Conservation (phyloP, 2,113 vertebrate species). For the Cephalophus harveyi region DNA sequence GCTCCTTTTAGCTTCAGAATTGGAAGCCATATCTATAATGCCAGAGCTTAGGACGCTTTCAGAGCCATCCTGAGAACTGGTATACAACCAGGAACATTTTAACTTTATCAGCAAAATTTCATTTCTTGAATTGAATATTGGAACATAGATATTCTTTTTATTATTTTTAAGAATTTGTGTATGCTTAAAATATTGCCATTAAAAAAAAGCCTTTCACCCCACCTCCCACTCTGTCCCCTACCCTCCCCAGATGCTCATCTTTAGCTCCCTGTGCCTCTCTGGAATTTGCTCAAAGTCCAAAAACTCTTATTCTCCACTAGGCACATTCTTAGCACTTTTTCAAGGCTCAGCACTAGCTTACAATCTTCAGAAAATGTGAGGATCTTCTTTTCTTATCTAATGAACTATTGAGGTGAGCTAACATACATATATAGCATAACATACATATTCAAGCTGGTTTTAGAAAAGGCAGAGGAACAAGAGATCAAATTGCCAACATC, state of each 20-base stretch:
- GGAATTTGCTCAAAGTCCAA: neutral
- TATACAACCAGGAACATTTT: neutral
- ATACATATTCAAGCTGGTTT: too few species aligned
- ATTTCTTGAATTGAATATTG: neutral
- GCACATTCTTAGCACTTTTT: neutral
- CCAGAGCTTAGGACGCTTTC: neutral
- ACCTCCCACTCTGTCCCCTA: accelerated
- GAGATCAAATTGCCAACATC: too few species aligned
- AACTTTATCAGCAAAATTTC: neutral
- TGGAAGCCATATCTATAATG: slow-evolving; percentile 32
- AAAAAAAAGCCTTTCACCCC: neutral
- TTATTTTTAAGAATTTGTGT: neutral
- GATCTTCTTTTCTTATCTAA: neutral
- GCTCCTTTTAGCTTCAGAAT: slow-evolving; percentile 9
- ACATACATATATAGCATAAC: neutral
- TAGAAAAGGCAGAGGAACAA: too few species aligned
- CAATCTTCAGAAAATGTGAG: neutral
- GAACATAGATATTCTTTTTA: neutral
- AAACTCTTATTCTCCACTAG: neutral
- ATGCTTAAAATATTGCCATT: neutral
- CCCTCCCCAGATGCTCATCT: neutral
- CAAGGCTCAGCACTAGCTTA: neutral
- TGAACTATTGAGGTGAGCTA: neutral
- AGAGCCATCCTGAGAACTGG: neutral
- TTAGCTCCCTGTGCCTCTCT: neutral